Conservation (phyloP, 2,113 vertebrate genomes). For the Zapus hudsonius region DNA sequence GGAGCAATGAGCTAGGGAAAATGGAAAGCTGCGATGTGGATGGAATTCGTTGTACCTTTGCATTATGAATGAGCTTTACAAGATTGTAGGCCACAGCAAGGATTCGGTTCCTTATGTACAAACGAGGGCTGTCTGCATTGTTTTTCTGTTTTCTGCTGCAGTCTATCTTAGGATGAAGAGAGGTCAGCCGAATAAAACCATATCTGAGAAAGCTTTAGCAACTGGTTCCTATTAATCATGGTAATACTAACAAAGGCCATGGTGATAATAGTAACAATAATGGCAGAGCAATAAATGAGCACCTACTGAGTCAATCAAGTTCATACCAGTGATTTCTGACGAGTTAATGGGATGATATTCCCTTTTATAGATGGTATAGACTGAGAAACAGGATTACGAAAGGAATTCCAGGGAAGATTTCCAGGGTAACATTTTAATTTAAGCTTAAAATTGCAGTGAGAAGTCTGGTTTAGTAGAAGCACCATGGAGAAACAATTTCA, state of each 20-base stretch:
- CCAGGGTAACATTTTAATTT: constrained; percentile 13
- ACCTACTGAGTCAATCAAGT: background rate
- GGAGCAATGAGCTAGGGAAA: constrained; percentile 73
- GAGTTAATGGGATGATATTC: background rate
- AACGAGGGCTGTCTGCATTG: constrained; percentile 41
- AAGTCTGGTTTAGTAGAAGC: background rate
- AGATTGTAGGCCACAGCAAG: constrained; percentile 9
- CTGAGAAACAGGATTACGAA: background rate
- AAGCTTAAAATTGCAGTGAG: background rate
- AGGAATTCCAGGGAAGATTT: background rate
- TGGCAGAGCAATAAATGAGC: background rate
- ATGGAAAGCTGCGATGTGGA: constrained; percentile 66
- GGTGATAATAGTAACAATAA: background rate
- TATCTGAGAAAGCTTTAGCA: background rate
- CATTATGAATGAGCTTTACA: constrained; percentile 72
- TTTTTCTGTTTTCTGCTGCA: constrained; percentile 25
- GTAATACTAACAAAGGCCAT: constrained; percentile 3
- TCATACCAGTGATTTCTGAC: background rate
- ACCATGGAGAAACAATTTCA: background rate
- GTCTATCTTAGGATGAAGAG: constrained; percentile 23
- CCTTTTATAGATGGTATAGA: background rate
- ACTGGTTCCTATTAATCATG: background rate
- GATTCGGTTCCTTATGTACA: constrained; percentile 53
- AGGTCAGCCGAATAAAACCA: background rate
- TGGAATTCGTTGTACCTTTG: constrained; percentile 72